Percentiles rank a stretch among this genome's conserved stretches.
phyloP scores from a whole-genome alignment of 2,797 vertebrate species.

The Diceros bicornis region DNA sequence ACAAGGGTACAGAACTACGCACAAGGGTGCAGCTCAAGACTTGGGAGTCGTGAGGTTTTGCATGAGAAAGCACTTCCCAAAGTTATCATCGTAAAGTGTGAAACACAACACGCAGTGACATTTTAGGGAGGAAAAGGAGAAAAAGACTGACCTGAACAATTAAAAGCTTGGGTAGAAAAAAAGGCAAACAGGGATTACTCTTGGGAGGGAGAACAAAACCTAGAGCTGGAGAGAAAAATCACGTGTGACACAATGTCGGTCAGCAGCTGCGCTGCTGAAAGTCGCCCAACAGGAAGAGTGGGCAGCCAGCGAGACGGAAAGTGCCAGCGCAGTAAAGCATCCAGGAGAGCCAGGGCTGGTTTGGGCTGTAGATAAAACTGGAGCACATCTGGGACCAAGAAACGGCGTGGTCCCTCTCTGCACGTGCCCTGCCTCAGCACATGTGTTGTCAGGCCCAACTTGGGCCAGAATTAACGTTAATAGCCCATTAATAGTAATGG shows the following conservation, averaged over 20 bases:
- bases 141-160: background rate
- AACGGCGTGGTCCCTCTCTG: background rate
- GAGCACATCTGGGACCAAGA: slow-evolving; percentile 6
- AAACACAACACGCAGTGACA: too few species aligned
- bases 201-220: background rate
- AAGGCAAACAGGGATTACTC: background rate
- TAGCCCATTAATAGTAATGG: background rate
- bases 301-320: slow-evolving; percentile 7
- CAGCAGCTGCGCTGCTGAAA: slow-evolving; percentile 67
- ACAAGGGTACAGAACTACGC: background rate
- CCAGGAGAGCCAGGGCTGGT: background rate
- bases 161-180: background rate
- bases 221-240: background rate
- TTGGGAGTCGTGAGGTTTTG: background rate
- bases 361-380: background rate
- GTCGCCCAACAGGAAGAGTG: slow-evolving; percentile 53
- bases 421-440: accelerated
- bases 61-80: background rate
- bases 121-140: background rate
- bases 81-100: background rate
- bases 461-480: background rate
- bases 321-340: background rate
- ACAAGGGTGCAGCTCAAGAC: background rate
- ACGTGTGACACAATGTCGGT: background rate
- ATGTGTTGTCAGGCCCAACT: accelerated